These are phyloP conservation scores for Thymelicus acteon DNA, from an alignment of 2,888 invertebrate genomes.

Conservation along the genomic window DNA sequence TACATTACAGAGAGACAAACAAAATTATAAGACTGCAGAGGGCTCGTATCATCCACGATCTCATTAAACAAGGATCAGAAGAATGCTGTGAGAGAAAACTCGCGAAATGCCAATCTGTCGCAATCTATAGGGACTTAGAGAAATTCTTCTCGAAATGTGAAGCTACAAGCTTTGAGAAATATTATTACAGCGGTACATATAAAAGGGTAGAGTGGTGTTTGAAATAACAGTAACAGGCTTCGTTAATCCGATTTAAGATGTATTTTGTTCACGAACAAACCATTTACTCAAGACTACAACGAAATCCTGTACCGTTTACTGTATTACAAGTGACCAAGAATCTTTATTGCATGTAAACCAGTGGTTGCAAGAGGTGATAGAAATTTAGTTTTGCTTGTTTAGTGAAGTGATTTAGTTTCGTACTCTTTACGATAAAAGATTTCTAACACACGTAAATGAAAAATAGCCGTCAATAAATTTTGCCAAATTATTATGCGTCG, in stretches of 20 bases:
- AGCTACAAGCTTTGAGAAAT: not conserved
- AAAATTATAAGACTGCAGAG: not conserved
- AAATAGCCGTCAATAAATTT: not conserved
- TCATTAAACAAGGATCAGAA: slow-evolving; percentile 17
- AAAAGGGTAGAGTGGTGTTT: too few relatives aligned
- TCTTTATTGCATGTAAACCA: too few relatives aligned
- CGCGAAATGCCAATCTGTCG: slow-evolving; percentile 9
- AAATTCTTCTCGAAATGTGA: slow-evolving; percentile 7
- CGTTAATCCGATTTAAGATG: too few relatives aligned
- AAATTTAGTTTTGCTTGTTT: too few relatives aligned
- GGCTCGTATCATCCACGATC: slow-evolving; percentile 4
- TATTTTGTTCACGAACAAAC: too few relatives aligned
- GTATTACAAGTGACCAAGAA: too few relatives aligned
- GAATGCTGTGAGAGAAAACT: slow-evolving; percentile 9
- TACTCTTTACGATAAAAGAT: too few relatives aligned
- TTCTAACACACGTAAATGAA: not conserved
- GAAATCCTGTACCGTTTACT: too few relatives aligned
- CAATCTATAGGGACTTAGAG: slow-evolving; percentile 4
- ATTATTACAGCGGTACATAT: not conserved
- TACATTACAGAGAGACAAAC: not conserved
- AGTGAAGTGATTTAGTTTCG: too few relatives aligned
- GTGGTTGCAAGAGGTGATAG: too few relatives aligned
- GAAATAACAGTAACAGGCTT: too few relatives aligned
- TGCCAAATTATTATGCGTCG: not conserved
- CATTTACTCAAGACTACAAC: too few relatives aligned